Conservation (phyloP, 2,888 invertebrate genomes). For the Rambutsinella grinnellia region DNA sequence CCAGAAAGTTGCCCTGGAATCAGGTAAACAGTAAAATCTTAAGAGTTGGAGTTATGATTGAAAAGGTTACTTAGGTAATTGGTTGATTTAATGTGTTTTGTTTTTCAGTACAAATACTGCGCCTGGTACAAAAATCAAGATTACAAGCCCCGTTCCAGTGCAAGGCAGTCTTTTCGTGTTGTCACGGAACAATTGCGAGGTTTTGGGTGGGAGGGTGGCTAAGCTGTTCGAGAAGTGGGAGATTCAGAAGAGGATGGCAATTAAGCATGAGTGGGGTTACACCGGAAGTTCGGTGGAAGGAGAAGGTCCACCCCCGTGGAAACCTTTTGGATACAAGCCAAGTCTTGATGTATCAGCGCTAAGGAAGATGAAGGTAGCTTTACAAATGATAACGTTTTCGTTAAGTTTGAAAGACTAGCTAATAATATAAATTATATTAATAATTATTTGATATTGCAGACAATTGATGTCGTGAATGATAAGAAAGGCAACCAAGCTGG, state of each 20-base stretch:
- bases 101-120: constrained; percentile 52
- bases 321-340: constrained; percentile 54
- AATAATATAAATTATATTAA: constrained; percentile 1
- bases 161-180: constrained; percentile 45
- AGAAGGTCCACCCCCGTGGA: constrained; percentile 58
- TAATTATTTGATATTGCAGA: constrained; percentile 27
- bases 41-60: background rate
- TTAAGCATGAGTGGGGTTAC: constrained; percentile 61
- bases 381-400: background rate
- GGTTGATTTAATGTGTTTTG: too few relatives aligned
- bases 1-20: constrained; percentile 47
- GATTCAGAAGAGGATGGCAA: constrained; percentile 54
- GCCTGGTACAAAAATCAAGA: constrained; percentile 57
- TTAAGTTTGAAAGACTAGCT: background rate
- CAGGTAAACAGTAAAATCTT: constrained; percentile 27
- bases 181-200: constrained; percentile 45
- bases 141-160: constrained; percentile 25
- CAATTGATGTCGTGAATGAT: constrained; percentile 62
- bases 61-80: too few relatives aligned
- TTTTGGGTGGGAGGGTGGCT: constrained; percentile 60
- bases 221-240: constrained; percentile 62
- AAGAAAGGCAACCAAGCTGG: constrained; percentile 48
- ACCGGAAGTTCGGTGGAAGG: constrained; percentile 34
- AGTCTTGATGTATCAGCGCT: constrained; percentile 48
- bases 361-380: constrained; percentile 52